Evolutionary conservation across 2,888 invertebrate species (phyloP).

Genomic region (Lasioglossum calceatum): DNA sequence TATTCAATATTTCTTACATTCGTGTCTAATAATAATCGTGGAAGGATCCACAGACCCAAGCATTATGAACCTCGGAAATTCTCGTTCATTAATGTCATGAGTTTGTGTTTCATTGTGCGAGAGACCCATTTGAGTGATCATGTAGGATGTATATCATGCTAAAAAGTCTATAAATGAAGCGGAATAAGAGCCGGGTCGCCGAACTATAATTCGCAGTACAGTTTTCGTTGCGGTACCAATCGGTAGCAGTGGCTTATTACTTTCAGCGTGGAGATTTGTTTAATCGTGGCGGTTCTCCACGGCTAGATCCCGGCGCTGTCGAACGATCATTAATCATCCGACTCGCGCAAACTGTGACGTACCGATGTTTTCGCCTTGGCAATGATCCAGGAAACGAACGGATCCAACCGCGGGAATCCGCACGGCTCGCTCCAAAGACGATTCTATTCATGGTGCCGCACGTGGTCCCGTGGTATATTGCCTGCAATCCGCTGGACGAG

Average conservation of each 20-base stretch:
- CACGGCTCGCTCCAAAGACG: conserved; percentile 70
- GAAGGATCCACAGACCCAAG: not conserved
- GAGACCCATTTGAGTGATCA: not conserved
- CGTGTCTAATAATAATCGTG: not conserved
- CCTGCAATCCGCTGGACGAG: conserved; percentile 61
- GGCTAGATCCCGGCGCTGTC: conserved; percentile 57
- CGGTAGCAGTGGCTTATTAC: conserved; percentile 55
- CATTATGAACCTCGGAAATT: not conserved
- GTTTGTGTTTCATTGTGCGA: not conserved
- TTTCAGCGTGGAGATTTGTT: conserved; percentile 22
- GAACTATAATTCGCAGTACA: conserved; percentile 53
- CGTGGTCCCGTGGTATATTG: conserved; percentile 51
- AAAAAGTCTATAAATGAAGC: not conserved
- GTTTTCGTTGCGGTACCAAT: conserved; percentile 51
- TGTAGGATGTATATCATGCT: not conserved
- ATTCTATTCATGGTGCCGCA: conserved; percentile 73
- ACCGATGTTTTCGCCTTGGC: conserved; percentile 80
- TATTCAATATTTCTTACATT: no score
- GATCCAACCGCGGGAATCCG: conserved; percentile 62
- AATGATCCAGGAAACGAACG: conserved; percentile 79
- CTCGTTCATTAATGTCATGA: not conserved
- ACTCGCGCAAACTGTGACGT: conserved; percentile 69
- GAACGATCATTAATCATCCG: conserved; percentile 72
- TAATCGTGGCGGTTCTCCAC: conserved; percentile 18
- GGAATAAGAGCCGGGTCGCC: conserved; percentile 32